A percentile compares a stretch with the other conserved stretches of the same genome.
These are phyloP conservation scores for Haemorhous mexicanus DNA, from an alignment of 2,113 vertebrate genomes.

Conservation along the genomic window DNA sequence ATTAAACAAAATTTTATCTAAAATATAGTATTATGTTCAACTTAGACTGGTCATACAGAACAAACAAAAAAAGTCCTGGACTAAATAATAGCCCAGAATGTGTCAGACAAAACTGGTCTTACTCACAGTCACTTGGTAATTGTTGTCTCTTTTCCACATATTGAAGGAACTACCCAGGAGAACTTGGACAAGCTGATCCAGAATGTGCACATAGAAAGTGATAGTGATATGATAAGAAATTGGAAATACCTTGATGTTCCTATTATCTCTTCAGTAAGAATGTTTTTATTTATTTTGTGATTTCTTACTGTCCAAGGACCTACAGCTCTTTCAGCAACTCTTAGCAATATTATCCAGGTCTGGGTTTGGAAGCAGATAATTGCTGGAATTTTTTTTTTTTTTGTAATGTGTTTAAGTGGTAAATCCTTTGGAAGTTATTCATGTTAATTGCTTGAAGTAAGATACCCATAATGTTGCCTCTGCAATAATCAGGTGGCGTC, in stretches of 20 bases:
- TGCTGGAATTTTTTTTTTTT: not conserved
- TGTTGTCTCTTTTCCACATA: not conserved
- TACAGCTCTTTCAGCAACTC: not conserved
- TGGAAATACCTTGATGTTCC: constrained; percentile 93
- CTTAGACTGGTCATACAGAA: not conserved
- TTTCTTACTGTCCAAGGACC: not conserved
- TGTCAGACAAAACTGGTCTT: not conserved
- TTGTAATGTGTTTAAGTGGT: not conserved
- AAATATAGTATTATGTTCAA: not conserved
- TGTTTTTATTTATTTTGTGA: not conserved
- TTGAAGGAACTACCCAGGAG: constrained; percentile 92
- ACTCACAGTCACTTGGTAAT: not conserved
- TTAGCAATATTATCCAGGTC: not conserved
- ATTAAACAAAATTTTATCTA: not conserved
- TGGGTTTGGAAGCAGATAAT: not conserved
- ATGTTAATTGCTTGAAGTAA: not conserved
- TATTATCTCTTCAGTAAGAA: constrained; percentile 75
- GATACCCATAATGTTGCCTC: not conserved
- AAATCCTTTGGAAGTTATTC: not conserved
- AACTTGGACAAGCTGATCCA: constrained; percentile 95
- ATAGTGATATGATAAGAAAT: constrained; percentile 91
- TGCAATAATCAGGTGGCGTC: not conserved
- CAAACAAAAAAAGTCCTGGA: not conserved
- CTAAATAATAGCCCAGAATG: not conserved
- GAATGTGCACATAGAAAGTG: constrained; percentile 88